A percentile compares a stretch with the other conserved stretches of the same genome.
Conservation (phyloP, 2,797 vertebrate species). For the Hyperoplus lanceolatus region DNA sequence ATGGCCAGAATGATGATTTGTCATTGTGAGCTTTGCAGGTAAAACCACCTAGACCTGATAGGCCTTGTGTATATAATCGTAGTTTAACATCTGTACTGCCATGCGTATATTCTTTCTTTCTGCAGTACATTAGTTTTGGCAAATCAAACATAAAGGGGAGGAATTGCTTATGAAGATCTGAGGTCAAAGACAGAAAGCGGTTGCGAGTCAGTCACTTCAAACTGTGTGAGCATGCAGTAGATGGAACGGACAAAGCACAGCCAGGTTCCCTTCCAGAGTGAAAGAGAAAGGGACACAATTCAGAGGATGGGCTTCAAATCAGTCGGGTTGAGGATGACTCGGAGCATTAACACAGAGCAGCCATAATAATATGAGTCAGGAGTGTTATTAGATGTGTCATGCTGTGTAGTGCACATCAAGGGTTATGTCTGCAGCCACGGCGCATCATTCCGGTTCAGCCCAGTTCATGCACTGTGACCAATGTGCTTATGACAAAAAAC, state of each 20-base stretch:
- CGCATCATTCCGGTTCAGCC: slow-evolving; percentile 25
- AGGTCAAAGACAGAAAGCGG: slow-evolving; percentile 29
- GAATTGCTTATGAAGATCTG: slow-evolving; percentile 29
- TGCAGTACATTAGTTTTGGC: neutral
- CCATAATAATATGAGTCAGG: slow-evolving; percentile 18
- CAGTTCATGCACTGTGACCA: slow-evolving; percentile 64
- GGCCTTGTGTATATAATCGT: neutral
- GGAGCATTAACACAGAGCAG: slow-evolving; percentile 5
- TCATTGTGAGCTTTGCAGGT: too few relatives aligned
- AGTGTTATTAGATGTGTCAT: slow-evolving; percentile 52
- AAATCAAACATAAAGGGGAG: slow-evolving; percentile 1
- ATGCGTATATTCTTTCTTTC: neutral
- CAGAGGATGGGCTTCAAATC: slow-evolving; percentile 1
- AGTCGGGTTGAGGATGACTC: slow-evolving; percentile 6
- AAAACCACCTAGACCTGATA: too few relatives aligned
- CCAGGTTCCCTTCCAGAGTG: neutral
- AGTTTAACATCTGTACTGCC: slow-evolving; percentile 56
- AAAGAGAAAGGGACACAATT: slow-evolving; percentile 26
- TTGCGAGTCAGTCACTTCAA: slow-evolving; percentile 53
- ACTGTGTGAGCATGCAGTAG: slow-evolving; percentile 73
- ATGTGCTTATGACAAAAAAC: slow-evolving; percentile 44
- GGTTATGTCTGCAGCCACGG: slow-evolving; percentile 39
- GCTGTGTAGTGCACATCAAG: slow-evolving; percentile 43
- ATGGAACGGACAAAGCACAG: slow-evolving; percentile 29
- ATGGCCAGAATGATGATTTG: too few relatives aligned